Evolutionary conservation across 2,797 vertebrate species (phyloP).

Genomic region (Cephalopachus bancanus): DNA sequence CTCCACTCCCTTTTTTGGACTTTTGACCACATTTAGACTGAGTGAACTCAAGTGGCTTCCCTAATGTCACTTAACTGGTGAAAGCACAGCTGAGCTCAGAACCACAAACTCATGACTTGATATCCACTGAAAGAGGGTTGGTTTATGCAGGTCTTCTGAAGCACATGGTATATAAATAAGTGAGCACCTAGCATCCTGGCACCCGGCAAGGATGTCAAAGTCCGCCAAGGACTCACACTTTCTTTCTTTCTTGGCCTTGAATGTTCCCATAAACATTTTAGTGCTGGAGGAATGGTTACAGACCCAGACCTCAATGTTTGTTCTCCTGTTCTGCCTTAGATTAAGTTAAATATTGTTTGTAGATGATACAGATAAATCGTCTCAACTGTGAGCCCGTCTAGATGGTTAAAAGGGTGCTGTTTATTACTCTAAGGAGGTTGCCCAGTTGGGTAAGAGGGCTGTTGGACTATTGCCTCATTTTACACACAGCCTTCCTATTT

Average conservation of each 20-base stretch:
- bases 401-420: conserved; percentile 83
- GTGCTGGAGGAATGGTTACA: conserved; percentile 47
- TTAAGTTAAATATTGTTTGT: conserved; percentile 85
- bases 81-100: neutral
- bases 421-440: conserved; percentile 84
- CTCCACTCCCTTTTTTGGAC: neutral
- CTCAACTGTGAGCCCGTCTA: conserved; percentile 74
- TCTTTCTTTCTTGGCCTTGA: conserved; percentile 60
- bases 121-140: neutral
- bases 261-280: conserved; percentile 56
- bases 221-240: neutral
- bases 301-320: conserved; percentile 75
- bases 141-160: neutral
- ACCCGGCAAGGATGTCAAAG: neutral
- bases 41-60: neutral
- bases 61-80: neutral
- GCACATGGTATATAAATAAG: neutral
- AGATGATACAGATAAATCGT: conserved; percentile 83
- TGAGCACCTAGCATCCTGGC: neutral
- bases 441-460: conserved; percentile 73
- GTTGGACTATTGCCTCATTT: conserved; percentile 75
- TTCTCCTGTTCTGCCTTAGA: conserved; percentile 81
- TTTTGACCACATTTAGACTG: neutral
- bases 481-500: conserved; percentile 78
- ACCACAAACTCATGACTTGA: neutral